Evolutionary conservation across 2,113 vertebrate species (phyloP).

Genomic region (Astatoreochromis straeleni): DNA sequence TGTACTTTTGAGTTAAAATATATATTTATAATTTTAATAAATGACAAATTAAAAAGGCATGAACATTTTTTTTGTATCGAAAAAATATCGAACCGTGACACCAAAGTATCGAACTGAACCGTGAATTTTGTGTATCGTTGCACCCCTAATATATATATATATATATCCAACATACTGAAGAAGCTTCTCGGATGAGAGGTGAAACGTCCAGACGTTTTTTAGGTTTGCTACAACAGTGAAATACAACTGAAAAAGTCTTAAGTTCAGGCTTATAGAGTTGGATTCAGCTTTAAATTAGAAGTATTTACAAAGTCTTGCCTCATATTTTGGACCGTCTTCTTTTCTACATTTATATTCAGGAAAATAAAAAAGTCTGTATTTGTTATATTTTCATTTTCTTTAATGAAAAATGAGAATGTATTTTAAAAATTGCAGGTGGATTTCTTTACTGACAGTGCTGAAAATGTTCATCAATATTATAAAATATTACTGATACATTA

Average conservation of each 20-base stretch:
- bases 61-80: too few relatives aligned
- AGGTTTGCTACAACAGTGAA: neutral
- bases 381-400: neutral
- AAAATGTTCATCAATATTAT: neutral
- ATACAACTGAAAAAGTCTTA: neutral
- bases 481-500: neutral
- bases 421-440: neutral
- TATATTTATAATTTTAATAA: too few relatives aligned
- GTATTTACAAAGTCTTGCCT: neutral
- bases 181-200: too few relatives aligned
- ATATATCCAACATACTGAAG: too few relatives aligned
- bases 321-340: neutral
- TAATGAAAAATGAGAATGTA: neutral
- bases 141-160: too few relatives aligned
- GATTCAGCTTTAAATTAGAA: neutral
- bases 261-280: neutral
- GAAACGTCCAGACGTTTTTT: neutral
- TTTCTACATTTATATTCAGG: neutral
- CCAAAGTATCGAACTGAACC: too few relatives aligned
- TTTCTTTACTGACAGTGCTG: neutral
- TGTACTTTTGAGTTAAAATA: too few relatives aligned
- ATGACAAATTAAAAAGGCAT: too few relatives aligned
- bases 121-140: too few relatives aligned
- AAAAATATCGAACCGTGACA: too few relatives aligned
- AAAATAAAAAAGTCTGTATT: neutral